Base-by-base conservation (phyloP, 2,113 vertebrate genomes). In the Alethe diademata region DNA sequence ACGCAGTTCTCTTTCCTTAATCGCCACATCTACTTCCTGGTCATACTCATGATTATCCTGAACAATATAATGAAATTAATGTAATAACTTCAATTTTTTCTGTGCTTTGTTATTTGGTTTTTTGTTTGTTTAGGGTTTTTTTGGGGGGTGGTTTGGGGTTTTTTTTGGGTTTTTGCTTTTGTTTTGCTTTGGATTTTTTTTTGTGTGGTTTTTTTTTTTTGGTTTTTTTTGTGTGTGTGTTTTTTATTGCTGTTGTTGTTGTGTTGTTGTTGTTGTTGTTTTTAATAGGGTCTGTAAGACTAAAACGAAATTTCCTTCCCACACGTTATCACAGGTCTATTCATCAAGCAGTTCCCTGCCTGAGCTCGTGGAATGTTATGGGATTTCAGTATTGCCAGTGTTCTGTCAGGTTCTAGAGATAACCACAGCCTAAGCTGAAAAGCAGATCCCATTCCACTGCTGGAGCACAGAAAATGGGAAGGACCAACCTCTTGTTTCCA, bases 31-130 rank as follows among this genome's bases (percentile, higher is more conserved):
- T 66, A 6, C 28, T 81, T 14, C 60, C 51, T 78, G 14, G 6
- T 67, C 43, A 12, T 18, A 40, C 17, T 79, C 40, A 48, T 50
- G 75, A 67, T 64, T 40, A 57, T 29, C 61, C 38, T 79, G 53
- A 60, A 78, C 1, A 1, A 28, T 42, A 9, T 3, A 18, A 76
- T 33, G 20, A 54, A 78, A 70, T 35, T 13, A 47, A 53, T 6
- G 4, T 10, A 18, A 50, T 17, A 14, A 29, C 5, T 14, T 17
- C 22, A 8, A 5, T 54, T 72, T 90, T 35, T 54, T 69, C 17
- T 56, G 0, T 13, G 11, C 8, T 67, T 65, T 2, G 1, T 31
- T 33, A 10, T 29, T 29, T 9, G 5, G 4, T 4, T 15, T 61
- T 35, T 19, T 25, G 15, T 14, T 67, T 23, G 16, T 18, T 24